These are phyloP conservation scores for Chondrilla cf. caribensis DNA, from an alignment of 37 sponge, comb jelly and placozoan genomes.

Conservation along the genomic window DNA sequence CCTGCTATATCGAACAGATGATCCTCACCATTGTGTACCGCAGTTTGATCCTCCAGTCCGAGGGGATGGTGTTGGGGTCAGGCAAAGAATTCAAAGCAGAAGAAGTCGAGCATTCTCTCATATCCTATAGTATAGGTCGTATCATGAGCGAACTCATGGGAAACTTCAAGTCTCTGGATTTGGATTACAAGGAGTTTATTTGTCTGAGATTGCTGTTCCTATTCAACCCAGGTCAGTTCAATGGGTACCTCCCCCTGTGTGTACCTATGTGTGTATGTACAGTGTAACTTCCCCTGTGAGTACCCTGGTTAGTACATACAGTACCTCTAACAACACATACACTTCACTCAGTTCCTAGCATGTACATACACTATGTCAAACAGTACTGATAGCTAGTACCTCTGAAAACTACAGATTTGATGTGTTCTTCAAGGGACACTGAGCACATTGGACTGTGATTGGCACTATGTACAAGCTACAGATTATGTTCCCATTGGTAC, in stretches of 20 bases:
- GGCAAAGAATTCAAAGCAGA: neutral
- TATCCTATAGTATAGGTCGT: conserved; percentile 8
- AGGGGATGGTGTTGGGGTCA: neutral
- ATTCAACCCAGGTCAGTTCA: conserved; percentile 83
- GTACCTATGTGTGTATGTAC: neutral
- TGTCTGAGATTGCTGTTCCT: conserved; percentile 84
- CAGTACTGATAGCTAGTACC: too few relatives aligned
- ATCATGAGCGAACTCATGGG: conserved; percentile 25
- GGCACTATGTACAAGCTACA: too few relatives aligned
- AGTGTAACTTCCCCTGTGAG: too few relatives aligned
- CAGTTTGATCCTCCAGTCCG: neutral
- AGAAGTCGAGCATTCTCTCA: neutral
- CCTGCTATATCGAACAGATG: conserved; percentile 81
- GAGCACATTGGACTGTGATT: too few relatives aligned
- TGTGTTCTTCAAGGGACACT: too few relatives aligned
- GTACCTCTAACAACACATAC: too few relatives aligned
- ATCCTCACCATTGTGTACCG: conserved; percentile 31
- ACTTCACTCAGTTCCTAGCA: too few relatives aligned
- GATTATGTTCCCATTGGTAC: too few relatives aligned
- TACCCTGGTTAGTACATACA: too few relatives aligned
- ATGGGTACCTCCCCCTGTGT: neutral
- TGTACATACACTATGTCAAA: too few relatives aligned
- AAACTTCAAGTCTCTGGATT: conserved; percentile 49
- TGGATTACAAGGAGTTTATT: conserved; percentile 85
- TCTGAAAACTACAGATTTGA: too few relatives aligned